Percentiles rank a stretch among this genome's conserved stretches.
phyloP scores from a whole-genome alignment of 2,888 invertebrate genomes.

The Thereva nobilitata region DNA sequence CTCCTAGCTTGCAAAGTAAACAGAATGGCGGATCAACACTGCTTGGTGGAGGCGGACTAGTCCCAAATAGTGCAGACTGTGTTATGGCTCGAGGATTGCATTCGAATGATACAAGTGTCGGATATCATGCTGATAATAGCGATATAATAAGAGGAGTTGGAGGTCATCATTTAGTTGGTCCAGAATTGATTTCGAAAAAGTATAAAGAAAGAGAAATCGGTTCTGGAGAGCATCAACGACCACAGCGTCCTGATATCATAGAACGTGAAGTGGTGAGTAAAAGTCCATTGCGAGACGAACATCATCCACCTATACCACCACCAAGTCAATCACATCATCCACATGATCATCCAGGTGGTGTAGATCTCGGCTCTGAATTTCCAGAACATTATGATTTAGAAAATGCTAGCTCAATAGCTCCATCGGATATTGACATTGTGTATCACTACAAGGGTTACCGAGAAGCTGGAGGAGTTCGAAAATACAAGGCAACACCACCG shows the following conservation, averaged over 20 bases:
- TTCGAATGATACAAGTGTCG: constrained; percentile 69
- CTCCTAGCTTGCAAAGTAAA: constrained; percentile 75
- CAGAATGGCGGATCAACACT: constrained; percentile 74
- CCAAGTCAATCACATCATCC: constrained; percentile 73
- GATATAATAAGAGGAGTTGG: constrained; percentile 77
- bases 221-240: constrained; percentile 71
- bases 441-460: constrained; percentile 95
- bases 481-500: constrained; percentile 86
- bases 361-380: constrained; percentile 76
- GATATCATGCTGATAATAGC: constrained; percentile 73
- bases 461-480: constrained; percentile 78
- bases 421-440: constrained; percentile 95
- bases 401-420: constrained; percentile 96
- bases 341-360: constrained; percentile 73
- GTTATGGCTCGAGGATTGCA: constrained; percentile 72
- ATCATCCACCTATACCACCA: constrained; percentile 77
- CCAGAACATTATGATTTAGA: constrained; percentile 96
- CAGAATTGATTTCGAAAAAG: constrained; percentile 85
- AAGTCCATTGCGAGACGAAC: constrained; percentile 79
- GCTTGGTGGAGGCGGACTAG: constrained; percentile 70
- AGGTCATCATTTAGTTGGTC: constrained; percentile 77
- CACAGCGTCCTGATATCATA: constrained; percentile 91
- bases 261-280: constrained; percentile 86
- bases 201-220: constrained; percentile 85
- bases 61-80: constrained; percentile 70